A percentile compares a stretch with the other conserved stretches of the same genome.
Evolutionary conservation across 2,113 vertebrate species (phyloP).

Genomic region (Oostethus manadensis): DNA sequence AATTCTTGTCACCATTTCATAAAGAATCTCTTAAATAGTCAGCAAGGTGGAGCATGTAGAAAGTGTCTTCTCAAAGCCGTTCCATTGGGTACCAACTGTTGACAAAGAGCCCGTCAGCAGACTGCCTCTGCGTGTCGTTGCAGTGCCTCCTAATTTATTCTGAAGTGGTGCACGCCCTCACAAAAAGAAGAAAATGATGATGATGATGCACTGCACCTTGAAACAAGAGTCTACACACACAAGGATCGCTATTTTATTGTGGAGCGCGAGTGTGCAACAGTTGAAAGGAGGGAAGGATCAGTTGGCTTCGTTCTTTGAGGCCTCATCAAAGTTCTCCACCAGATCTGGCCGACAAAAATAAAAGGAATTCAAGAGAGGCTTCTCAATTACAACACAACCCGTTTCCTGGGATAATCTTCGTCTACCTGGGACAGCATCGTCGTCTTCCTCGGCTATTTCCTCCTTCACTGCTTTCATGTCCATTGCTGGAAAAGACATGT

Average conservation of each 20-base stretch:
- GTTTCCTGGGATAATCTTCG: neutral
- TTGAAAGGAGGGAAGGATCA: constrained; percentile 58
- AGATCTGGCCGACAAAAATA: constrained; percentile 78
- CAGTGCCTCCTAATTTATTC: too few species aligned
- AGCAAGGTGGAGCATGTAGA: constrained; percentile 25
- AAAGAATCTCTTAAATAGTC: constrained; percentile 62
- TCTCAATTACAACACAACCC: neutral
- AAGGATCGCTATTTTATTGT: constrained; percentile 31
- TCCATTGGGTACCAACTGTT: constrained; percentile 30
- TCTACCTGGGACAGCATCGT: constrained; percentile 95
- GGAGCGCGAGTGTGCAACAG: constrained; percentile 36
- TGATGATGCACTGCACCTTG: constrained; percentile 43
- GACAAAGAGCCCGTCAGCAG: constrained; percentile 15
- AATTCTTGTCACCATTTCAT: constrained; percentile 38
- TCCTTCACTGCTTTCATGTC: constrained; percentile 94
- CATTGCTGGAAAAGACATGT: constrained; percentile 51
- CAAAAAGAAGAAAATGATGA: neutral
- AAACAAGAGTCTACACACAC: constrained; percentile 30
- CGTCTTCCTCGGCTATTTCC: constrained; percentile 94
- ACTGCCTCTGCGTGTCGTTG: constrained; percentile 18
- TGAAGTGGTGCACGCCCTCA: too few species aligned
- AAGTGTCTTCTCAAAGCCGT: constrained; percentile 29
- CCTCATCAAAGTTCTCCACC: constrained; percentile 99
- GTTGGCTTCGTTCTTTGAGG: constrained; percentile 97
- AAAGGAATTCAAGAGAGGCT: neutral